phyloP scores from a whole-genome alignment of 2,888 invertebrate genomes.

The Acrobasis suavella region DNA sequence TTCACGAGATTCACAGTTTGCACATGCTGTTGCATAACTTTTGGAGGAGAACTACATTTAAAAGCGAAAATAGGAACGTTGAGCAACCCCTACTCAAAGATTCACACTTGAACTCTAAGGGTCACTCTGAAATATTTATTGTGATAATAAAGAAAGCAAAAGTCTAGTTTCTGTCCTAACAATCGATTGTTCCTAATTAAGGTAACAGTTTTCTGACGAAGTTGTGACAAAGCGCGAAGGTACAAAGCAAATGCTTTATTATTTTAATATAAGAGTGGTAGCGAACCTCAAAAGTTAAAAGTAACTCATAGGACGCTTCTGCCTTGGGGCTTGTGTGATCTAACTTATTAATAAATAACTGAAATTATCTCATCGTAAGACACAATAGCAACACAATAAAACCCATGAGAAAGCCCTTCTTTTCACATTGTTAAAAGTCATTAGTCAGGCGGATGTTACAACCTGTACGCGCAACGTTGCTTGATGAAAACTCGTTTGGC shows the following conservation, averaged over 20 bases:
- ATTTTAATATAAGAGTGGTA: too few relatives aligned
- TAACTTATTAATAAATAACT: neutral
- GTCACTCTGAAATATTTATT: too few relatives aligned
- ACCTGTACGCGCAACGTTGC: neutral
- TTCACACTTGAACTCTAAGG: too few relatives aligned
- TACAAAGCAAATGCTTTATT: too few relatives aligned
- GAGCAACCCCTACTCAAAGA: neutral
- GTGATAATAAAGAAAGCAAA: too few relatives aligned
- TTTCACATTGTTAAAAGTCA: neutral
- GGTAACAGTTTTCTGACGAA: too few relatives aligned
- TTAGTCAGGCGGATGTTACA: slow-evolving; percentile 6
- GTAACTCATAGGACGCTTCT: too few relatives aligned
- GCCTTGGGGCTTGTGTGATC: neutral
- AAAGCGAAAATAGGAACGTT: neutral
- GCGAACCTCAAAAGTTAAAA: too few relatives aligned
- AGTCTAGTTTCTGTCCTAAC: too few relatives aligned
- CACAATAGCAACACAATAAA: neutral
- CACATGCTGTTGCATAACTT: slow-evolving; percentile 19
- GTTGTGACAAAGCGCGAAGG: too few relatives aligned
- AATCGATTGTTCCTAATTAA: too few relatives aligned
- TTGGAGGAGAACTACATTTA: slow-evolving; percentile 8
- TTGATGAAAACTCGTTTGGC: slow-evolving; percentile 7
- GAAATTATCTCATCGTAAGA: neutral
- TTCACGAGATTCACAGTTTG: slow-evolving; percentile 20
- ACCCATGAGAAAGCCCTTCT: neutral